A percentile compares a stretch with the other conserved stretches of the same genome.
Evolutionary conservation across 1,140 invertebrate genomes (phyloP).

Genomic region (Maconellicoccus hirsutus): DNA sequence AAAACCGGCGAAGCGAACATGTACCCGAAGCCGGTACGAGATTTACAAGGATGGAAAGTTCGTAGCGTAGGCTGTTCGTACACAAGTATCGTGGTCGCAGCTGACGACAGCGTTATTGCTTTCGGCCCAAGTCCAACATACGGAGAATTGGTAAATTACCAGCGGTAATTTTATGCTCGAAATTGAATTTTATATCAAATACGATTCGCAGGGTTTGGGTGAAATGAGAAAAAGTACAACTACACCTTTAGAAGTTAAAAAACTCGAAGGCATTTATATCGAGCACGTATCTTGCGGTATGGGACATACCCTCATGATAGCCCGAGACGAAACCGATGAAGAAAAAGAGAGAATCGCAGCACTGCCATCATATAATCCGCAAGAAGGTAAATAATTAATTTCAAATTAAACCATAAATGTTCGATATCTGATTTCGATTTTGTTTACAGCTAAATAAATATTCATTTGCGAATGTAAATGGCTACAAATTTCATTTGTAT

Average conservation of each 20-base stretch:
- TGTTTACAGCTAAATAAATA: background rate
- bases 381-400: conserved; percentile 19
- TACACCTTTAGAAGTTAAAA: conserved; percentile 76
- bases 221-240: conserved; percentile 79
- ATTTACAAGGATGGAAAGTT: conserved; percentile 82
- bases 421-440: background rate
- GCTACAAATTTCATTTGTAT: background rate
- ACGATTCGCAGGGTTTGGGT: conserved; percentile 78
- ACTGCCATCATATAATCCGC: conserved; percentile 43
- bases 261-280: conserved; percentile 67
- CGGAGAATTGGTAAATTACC: conserved; percentile 62
- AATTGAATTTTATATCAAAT: no score
- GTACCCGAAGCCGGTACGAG: conserved; percentile 90
- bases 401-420: background rate
- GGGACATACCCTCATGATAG: conserved; percentile 67
- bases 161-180: background rate
- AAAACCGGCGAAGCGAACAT: conserved; percentile 87
- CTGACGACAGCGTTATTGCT: conserved; percentile 78
- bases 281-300: conserved; percentile 69
- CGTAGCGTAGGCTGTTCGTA: conserved; percentile 63
- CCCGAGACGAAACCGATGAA: conserved; percentile 50
- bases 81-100: conserved; percentile 73
- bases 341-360: conserved; percentile 49
- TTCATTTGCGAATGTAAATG: no score
- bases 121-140: conserved; percentile 87